Conservation (phyloP, 2,113 vertebrate species). For the Lepidothrix coronata region DNA sequence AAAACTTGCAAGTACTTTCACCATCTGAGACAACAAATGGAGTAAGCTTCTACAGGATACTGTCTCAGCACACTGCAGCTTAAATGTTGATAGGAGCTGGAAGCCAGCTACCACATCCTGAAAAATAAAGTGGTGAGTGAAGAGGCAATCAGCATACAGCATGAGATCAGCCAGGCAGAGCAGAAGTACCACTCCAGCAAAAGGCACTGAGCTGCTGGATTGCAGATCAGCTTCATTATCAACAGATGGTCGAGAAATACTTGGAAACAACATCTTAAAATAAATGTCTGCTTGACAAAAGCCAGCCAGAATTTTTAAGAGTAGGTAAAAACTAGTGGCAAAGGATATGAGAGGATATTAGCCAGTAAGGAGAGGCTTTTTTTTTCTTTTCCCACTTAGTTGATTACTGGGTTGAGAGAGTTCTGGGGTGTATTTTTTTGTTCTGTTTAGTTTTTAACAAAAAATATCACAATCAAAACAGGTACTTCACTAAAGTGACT, state of each 20-base stretch:
- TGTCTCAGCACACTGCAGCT: not conserved
- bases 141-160: not conserved
- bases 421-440: not conserved
- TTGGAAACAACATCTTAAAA: constrained; percentile 9
- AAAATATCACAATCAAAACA: not conserved
- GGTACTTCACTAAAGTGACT: not conserved
- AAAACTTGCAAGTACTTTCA: not conserved
- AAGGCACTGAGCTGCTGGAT: not conserved
- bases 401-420: not conserved
- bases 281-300: not conserved
- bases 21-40: constrained; percentile 2
- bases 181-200: not conserved
- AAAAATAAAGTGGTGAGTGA: not conserved
- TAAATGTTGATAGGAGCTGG: not conserved
- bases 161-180: not conserved
- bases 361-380: not conserved
- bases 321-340: not conserved
- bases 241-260: not conserved
- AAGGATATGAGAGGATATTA: not conserved
- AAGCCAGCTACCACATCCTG: constrained; percentile 31
- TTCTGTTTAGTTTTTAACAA: not conserved
- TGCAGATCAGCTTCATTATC: not conserved
- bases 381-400: not conserved
- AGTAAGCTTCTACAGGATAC: not conserved
- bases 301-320: not conserved